Conservation (phyloP, 2,888 invertebrate species). For the Monopis laevigella region DNA sequence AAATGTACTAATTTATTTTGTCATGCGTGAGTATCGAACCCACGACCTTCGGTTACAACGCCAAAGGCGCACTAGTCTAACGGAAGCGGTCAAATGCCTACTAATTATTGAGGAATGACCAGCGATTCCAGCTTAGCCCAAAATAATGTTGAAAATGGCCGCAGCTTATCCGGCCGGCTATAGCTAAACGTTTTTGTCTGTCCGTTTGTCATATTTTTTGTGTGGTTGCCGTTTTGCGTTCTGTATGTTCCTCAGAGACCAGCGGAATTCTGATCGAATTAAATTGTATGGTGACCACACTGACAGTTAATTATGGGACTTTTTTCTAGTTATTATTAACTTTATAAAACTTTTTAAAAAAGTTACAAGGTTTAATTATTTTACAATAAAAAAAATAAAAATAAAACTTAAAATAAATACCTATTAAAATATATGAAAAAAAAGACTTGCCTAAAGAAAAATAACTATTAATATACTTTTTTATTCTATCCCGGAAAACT, state of each 20-base stretch:
- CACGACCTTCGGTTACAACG: no score
- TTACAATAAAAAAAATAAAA: no score
- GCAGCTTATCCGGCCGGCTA: slow-evolving; percentile 4
- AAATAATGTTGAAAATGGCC: neutral
- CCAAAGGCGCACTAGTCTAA: no score
- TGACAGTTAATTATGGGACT: neutral
- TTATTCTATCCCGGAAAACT: no score
- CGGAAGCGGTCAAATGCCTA: no score
- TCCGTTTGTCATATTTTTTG: slow-evolving; percentile 45
- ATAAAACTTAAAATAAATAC: neutral
- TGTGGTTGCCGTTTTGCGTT: slow-evolving; percentile 27
- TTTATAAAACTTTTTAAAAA: neutral
- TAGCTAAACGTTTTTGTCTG: slow-evolving; percentile 5
- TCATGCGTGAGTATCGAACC: no score
- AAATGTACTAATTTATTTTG: no score
- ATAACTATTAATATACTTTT: no score
- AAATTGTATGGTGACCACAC: slow-evolving; percentile 29
- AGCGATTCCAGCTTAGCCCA: neutral
- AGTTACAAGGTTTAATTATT: neutral
- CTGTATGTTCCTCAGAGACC: slow-evolving; percentile 25
- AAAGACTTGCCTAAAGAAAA: no score
- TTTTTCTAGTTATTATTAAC: no score
- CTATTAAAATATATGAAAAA: no score
- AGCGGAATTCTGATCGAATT: slow-evolving; percentile 45
- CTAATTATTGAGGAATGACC: no score